These are phyloP conservation scores for Hystrix cristata DNA, from an alignment of 2,113 vertebrate genomes.

Conservation along the genomic window DNA sequence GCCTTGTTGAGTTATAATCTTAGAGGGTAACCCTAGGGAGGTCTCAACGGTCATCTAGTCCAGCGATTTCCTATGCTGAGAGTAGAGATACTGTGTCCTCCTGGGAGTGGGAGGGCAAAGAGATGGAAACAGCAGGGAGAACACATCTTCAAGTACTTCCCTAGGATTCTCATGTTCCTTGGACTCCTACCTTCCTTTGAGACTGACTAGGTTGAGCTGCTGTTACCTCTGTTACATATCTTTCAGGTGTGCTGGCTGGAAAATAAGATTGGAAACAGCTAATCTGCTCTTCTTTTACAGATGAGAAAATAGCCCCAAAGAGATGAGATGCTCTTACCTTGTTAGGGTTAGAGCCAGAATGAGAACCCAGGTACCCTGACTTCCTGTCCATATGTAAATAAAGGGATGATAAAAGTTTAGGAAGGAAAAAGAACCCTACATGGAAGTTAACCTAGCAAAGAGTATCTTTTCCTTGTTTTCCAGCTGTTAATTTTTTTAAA, in stretches of 20 bases:
- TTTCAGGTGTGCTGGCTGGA: neutral
- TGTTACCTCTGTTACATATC: neutral
- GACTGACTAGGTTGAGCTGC: neutral
- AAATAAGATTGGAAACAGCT: neutral
- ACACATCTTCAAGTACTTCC: neutral
- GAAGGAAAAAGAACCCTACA: neutral
- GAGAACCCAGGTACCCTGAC: neutral
- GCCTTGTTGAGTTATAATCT: conserved; percentile 35
- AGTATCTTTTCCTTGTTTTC: conserved; percentile 45
- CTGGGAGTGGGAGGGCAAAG: neutral
- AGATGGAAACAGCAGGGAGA: neutral
- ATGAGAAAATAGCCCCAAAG: neutral
- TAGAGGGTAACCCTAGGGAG: neutral
- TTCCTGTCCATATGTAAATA: neutral
- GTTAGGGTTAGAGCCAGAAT: neutral
- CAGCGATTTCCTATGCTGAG: neutral
- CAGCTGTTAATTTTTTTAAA: conserved; percentile 23
- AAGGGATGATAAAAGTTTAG: neutral
- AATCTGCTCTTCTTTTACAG: neutral
- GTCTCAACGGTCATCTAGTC: neutral
- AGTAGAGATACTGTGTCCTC: neutral
- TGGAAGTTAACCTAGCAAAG: neutral
- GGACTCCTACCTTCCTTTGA: neutral
- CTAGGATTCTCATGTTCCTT: neutral
- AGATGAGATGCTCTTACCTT: neutral